Base-by-base conservation (phyloP, 2,797 vertebrate species). In the Sciaenops ocellatus region DNA sequence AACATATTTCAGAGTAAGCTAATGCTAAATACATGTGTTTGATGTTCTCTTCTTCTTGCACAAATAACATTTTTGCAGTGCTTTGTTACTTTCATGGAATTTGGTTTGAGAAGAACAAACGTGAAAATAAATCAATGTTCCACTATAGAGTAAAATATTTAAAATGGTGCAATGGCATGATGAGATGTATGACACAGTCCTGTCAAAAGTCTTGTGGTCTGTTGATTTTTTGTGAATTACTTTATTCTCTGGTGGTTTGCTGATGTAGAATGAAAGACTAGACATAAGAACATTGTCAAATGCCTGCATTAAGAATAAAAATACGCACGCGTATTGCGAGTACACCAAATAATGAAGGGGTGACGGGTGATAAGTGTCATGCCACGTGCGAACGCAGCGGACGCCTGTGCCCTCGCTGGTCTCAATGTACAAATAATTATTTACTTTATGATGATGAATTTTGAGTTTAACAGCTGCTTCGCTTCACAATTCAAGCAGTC, bases 181-280 rank as follows among this genome's bases (percentile, higher is more conserved):
- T 3, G 12, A 42, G 10, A 42, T 10, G 12, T 42, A 42, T n/a
- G 51, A 51, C 28, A 54, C n/a, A 47, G 41, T 30, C 50, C 42
- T 62, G 28, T 55, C 9, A 44, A 38, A 18, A 47, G 47, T 9
- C 26, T 28, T 51, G 0, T 24, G 22, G 10, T 48, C 61, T 70
- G 26, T 59, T 54, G 24, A n/a, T 57, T 4, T 47, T 76, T 41
- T 67, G 20, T 70, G 26, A 10, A 20, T 70, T 41, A 26, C 13
- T 61, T 61, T 20, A 15, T 18, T 48, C 15, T 76, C 24, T 5
- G 50, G 68, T 46, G 34, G 11, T 11, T 34, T 50, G n/a, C 0
- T 56, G 41, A 70, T 47, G 20, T 54, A 44, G 13, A 16, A 38
- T 57, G 17, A 12, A 17, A 55, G 3, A 9, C n/a, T 46, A 57